Percentiles rank a stretch among this genome's conserved stretches.
These are phyloP conservation scores for Myotis yumanensis DNA, from an alignment of 2,113 vertebrate genomes.

Conservation along the genomic window DNA sequence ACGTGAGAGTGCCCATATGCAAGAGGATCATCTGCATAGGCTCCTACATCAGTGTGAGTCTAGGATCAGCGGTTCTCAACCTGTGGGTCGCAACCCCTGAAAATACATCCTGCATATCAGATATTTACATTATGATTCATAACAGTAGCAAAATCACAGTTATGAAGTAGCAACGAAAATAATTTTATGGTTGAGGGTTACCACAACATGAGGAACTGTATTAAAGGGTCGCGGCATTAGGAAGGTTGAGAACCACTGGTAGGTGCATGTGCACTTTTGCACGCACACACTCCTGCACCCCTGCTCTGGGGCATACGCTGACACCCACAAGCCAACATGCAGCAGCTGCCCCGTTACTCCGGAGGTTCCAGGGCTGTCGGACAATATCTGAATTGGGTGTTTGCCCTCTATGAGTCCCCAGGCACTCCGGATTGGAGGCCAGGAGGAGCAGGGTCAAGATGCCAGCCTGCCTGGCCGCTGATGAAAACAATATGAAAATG, in stretches of 20 bases:
- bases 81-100: no score
- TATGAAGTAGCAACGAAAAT: no score
- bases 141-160: no score
- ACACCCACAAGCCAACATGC: background rate
- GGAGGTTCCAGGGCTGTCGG: background rate
- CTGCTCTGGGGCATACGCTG: background rate
- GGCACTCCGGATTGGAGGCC: background rate
- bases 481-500: background rate
- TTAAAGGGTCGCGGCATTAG: no score
- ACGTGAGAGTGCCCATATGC: no score
- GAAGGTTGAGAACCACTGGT: background rate
- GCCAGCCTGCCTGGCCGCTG: background rate
- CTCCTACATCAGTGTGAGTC: background rate
- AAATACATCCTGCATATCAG: no score
- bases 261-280: background rate
- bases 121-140: no score
- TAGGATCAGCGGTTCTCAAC: background rate
- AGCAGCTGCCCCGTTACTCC: background rate
- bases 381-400: background rate
- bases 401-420: background rate
- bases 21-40: background rate
- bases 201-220: no score
- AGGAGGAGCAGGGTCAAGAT: background rate
- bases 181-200: no score
- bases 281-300: background rate